These are phyloP conservation scores for Homarus americanus DNA, from an alignment of 1,140 invertebrate genomes.

Conservation along the genomic window DNA sequence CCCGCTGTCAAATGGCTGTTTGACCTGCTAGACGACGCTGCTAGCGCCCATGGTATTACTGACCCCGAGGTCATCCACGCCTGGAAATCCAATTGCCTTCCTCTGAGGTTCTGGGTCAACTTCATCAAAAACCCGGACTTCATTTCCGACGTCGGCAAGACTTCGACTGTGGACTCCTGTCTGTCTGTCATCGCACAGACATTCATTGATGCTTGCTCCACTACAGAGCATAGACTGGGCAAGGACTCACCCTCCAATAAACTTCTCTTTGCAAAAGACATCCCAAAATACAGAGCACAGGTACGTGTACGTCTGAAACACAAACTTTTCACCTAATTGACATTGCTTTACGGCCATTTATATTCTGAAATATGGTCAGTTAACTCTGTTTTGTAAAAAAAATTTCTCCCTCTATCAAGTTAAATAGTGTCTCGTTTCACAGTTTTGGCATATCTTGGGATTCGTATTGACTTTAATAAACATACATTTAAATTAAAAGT, in stretches of 20 bases:
- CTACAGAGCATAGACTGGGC: conserved; percentile 91
- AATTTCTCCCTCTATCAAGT: too few relatives aligned
- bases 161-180: conserved; percentile 93
- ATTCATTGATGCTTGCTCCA: conserved; percentile 96
- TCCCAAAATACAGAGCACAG: conserved; percentile 85
- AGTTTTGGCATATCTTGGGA: too few relatives aligned
- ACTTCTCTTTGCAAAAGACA: conserved; percentile 95
- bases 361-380: too few relatives aligned
- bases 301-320: too few relatives aligned
- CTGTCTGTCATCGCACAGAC: conserved; percentile 97
- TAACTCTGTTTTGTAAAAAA: too few relatives aligned
- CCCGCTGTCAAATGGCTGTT: conserved; percentile 97
- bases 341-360: too few relatives aligned
- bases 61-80: conserved; percentile 95
- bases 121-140: conserved; percentile 98
- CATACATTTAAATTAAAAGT: too few relatives aligned
- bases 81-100: conserved; percentile 92
- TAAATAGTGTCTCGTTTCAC: too few relatives aligned
- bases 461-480: too few relatives aligned
- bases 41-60: conserved; percentile 87
- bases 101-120: conserved; percentile 97
- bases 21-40: conserved; percentile 95
- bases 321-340: too few relatives aligned
- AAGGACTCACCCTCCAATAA: conserved; percentile 98
- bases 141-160: conserved; percentile 97